A percentile compares a stretch with the other conserved stretches of the same genome.
phyloP scores from a whole-genome alignment of 2,888 invertebrate species.

The Epirrita christyi region DNA sequence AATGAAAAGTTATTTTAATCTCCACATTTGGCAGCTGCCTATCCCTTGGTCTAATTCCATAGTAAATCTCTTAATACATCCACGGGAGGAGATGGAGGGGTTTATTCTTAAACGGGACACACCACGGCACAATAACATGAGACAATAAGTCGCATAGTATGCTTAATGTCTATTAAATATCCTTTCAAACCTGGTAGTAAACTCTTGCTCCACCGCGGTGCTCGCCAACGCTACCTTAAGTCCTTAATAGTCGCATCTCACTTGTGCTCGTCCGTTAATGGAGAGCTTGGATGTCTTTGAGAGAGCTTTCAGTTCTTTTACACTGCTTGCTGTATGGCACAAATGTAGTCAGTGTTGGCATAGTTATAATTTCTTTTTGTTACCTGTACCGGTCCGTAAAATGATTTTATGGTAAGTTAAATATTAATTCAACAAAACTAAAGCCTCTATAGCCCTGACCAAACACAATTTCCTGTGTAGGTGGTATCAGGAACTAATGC shows the following conservation, averaged over 20 bases:
- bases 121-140: too few species aligned
- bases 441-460: too few species aligned
- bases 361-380: neutral
- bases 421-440: slow-evolving; percentile 7
- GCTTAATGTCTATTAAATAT: neutral
- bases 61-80: too few species aligned
- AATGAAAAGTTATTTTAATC: too few species aligned
- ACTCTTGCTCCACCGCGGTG: slow-evolving; percentile 13
- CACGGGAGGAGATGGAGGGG: too few species aligned
- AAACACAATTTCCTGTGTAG: too few species aligned
- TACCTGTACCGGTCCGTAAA: neutral
- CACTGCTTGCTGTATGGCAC: slow-evolving; percentile 12
- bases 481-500: too few species aligned
- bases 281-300: slow-evolving; percentile 53
- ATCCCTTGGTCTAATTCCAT: too few species aligned
- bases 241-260: slow-evolving; percentile 57
- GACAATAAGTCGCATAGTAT: too few species aligned
- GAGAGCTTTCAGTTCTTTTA: slow-evolving; percentile 41
- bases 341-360: slow-evolving; percentile 23
- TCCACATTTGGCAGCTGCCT: too few species aligned
- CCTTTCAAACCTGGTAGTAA: slow-evolving; percentile 2
- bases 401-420: neutral
- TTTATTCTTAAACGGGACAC: too few species aligned
- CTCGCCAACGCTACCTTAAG: slow-evolving; percentile 47
- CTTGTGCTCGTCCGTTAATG: slow-evolving; percentile 56